Evolutionary conservation across 2,797 vertebrate genomes (phyloP).

Genomic region (Varecia variegata): DNA sequence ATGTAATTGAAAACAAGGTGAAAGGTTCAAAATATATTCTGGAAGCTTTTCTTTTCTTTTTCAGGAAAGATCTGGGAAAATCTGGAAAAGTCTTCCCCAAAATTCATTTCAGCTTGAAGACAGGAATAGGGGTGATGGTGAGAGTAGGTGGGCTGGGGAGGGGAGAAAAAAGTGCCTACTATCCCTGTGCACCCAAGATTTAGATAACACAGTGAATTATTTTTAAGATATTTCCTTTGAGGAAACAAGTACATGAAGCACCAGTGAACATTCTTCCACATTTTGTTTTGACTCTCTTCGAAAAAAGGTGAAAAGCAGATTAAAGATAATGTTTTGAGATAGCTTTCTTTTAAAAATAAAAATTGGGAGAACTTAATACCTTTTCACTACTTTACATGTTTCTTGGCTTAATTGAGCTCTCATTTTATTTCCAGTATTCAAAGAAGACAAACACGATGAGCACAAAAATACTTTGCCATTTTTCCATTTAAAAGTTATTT

Average conservation of each 20-base stretch:
- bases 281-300: neutral
- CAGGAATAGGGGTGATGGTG: neutral
- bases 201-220: neutral
- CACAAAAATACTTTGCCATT: neutral
- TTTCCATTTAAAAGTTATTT: neutral
- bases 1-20: neutral
- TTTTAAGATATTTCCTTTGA: neutral
- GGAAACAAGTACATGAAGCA: neutral
- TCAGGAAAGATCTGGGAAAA: neutral
- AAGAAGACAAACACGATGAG: neutral
- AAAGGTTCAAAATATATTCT: neutral
- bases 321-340: neutral
- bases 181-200: neutral
- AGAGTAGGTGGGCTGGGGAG: neutral
- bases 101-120: neutral
- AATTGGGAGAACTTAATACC: neutral
- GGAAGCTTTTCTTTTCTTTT: neutral
- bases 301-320: neutral
- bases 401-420: neutral
- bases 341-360: neutral
- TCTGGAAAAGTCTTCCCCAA: neutral
- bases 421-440: constrained; percentile 32
- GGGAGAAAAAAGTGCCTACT: neutral
- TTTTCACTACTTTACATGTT: neutral
- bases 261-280: neutral